Evolutionary conservation across 2,797 vertebrate species (phyloP), one percentile per base, ranked within the genome.

Genomic region (Pseudopleuronectes americanus): DNA sequence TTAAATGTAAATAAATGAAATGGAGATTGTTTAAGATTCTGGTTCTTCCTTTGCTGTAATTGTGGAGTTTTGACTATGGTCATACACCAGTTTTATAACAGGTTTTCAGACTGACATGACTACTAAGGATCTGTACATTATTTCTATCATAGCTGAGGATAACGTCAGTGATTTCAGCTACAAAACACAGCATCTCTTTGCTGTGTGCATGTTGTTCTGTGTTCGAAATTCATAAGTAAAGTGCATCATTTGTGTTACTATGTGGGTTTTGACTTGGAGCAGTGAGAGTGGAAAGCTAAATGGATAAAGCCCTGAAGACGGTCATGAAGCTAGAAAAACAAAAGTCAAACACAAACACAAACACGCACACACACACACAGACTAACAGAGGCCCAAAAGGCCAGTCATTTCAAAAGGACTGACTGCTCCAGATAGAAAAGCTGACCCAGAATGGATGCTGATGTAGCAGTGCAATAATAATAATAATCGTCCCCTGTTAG

Each of bases 221-320:
- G 24, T 22, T 81, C 56, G 21, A 48, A 26, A 26, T 52, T 63
- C 38, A 45, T 41, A 48, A 57, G 49, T 61, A 49, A 86, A 87
- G 77, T 77, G 79, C 84, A 74, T 77, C 45, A 3, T 77, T 68
- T 75, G 6, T 62, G 65, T 73, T 28, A 26, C 8, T 21, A 62
- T 16, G n/a, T 66, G 36, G 62, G 58, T 79, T 85, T 69, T 76
- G 57, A 64, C 75, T 69, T 58, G 55, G 4, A 71, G 64, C 75
- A 62, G 64, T 26, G 6, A 79, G 68, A 77, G 65, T 48, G 12
- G 33, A 77, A 47, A 79, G 69, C 76, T 81, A 82, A 89, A 76
- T 81, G 86, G 79, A 87, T 75, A 75, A 76, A 87, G 74, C 78
- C 84, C 81, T 36, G 51, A 80, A 83, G 81, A 76, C 69, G 51